These are phyloP conservation scores for Chascanopsetta lugubris DNA, from an alignment of 2,113 vertebrate genomes.

Conservation along the genomic window DNA sequence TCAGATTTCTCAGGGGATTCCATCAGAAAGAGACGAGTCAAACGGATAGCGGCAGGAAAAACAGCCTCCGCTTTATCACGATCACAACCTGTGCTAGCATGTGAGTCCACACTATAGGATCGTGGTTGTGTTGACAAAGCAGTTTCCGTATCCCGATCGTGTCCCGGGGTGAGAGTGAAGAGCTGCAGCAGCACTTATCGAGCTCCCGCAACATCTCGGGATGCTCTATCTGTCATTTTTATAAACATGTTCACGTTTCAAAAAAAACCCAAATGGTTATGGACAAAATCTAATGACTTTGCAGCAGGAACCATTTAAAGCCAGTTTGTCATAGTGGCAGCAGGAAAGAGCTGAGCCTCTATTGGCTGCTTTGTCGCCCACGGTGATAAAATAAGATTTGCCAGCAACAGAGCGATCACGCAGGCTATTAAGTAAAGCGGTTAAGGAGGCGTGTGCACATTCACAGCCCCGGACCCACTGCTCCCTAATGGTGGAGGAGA, in stretches of 20 bases:
- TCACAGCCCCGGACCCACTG: conserved; percentile 33
- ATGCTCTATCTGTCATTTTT: conserved; percentile 52
- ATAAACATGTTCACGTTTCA: conserved; percentile 15
- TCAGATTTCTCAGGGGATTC: conserved; percentile 61
- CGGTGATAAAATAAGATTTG: conserved; percentile 72
- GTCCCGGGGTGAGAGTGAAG: conserved; percentile 30
- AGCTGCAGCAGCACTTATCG: conserved; percentile 55
- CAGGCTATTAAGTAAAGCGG: conserved; percentile 66
- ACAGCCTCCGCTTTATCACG: conserved; percentile 45
- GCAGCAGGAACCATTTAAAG: conserved; percentile 54
- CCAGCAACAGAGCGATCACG: conserved; percentile 60
- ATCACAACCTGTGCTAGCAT: conserved; percentile 33
- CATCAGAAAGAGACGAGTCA: conserved; percentile 53
- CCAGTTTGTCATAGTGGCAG: conserved; percentile 57
- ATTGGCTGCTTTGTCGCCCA: conserved; percentile 63
- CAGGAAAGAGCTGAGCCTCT: conserved; percentile 50
- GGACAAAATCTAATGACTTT: conserved; percentile 46
- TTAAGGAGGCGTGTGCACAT: conserved; percentile 61
- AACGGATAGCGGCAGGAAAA: conserved; percentile 61
- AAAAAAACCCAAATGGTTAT: conserved; percentile 28
- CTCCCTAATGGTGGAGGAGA: conserved; percentile 25
- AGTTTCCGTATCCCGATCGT: conserved; percentile 34
- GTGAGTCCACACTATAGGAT: conserved; percentile 30
- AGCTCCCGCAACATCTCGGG: conserved; percentile 40
- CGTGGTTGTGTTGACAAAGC: conserved; percentile 55